phyloP scores from a whole-genome alignment of 64 coral and sea anemone species.

The Stichodactyla mertensii region DNA sequence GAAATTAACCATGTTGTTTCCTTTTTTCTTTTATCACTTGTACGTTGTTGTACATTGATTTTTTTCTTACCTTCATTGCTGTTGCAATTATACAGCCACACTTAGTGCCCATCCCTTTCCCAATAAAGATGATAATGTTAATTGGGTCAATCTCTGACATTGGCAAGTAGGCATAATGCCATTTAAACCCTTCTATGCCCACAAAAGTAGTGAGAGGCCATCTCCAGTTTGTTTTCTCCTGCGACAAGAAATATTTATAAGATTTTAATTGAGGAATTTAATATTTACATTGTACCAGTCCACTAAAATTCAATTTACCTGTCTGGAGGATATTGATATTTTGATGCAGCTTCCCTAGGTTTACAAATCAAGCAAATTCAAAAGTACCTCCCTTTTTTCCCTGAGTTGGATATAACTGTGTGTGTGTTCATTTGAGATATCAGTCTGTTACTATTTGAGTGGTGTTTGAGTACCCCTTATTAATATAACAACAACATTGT shows the following conservation, averaged over 20 bases:
- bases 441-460: neutral
- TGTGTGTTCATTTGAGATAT: neutral
- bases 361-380: conserved; percentile 27
- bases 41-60: too few relatives aligned
- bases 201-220: neutral
- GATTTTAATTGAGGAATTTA: neutral
- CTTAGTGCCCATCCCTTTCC: neutral
- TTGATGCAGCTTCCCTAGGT: conserved; percentile 23
- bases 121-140: neutral
- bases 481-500: neutral
- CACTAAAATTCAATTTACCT: neutral
- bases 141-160: neutral
- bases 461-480: neutral
- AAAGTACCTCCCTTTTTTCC: neutral
- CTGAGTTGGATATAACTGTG: conserved; percentile 17
- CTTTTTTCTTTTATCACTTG: too few relatives aligned
- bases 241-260: neutral
- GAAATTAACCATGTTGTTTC: too few relatives aligned
- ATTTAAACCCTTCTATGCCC: neutral
- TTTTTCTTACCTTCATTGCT: too few relatives aligned
- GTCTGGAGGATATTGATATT: conserved; percentile 24
- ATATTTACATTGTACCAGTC: neutral
- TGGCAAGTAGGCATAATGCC: neutral
- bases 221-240: neutral
- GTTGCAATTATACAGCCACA: neutral